These are phyloP conservation scores for Aepyceros melampus DNA, from an alignment of 2,113 vertebrate species.

Conservation along the genomic window DNA sequence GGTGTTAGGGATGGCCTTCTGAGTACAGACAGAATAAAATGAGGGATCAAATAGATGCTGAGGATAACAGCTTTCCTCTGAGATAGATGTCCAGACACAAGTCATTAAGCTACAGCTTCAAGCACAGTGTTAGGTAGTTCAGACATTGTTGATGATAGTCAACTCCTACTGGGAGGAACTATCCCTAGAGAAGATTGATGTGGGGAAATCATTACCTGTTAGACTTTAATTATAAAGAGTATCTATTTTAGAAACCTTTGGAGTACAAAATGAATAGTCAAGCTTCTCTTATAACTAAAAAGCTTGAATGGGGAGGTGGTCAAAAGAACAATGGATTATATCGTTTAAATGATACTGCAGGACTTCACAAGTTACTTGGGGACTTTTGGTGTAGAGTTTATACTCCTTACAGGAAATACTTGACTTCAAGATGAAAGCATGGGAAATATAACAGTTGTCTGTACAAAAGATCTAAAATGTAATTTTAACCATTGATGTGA, in stretches of 20 bases:
- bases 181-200: not conserved
- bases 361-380: not conserved
- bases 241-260: not conserved
- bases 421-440: not conserved
- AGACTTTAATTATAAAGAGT: not conserved
- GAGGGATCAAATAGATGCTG: not conserved
- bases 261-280: not conserved
- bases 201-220: not conserved
- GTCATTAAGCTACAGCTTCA: no score
- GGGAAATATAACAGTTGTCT: not conserved
- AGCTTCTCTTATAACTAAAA: not conserved
- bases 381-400: not conserved
- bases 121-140: not conserved
- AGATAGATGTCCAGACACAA: not conserved
- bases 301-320: not conserved
- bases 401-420: not conserved
- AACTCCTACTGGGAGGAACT: not conserved
- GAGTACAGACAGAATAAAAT: not conserved
- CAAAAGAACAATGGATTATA: not conserved
- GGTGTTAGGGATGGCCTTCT: not conserved
- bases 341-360: not conserved
- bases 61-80: not conserved
- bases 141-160: not conserved
- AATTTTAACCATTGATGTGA: not conserved
- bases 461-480: not conserved